Conservation (phyloP, 2,797 vertebrate genomes). For the Takifugu rubripes region DNA sequence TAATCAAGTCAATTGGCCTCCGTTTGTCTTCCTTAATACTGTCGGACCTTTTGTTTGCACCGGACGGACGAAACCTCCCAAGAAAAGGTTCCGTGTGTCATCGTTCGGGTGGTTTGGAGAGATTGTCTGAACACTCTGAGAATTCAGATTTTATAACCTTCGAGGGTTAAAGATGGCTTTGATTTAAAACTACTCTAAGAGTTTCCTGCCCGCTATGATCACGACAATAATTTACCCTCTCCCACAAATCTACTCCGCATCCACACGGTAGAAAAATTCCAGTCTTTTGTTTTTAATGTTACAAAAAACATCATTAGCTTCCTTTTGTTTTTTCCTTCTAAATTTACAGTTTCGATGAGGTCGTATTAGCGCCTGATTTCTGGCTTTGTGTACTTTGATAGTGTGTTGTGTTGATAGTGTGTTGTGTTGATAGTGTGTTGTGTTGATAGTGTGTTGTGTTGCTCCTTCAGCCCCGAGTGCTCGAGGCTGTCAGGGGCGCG, state of each 20-base stretch:
- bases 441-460: conserved; percentile 22
- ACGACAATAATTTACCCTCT: conserved; percentile 33
- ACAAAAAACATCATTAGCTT: conserved; percentile 22
- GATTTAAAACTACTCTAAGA: conserved; percentile 58
- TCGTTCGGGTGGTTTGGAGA: conserved; percentile 31
- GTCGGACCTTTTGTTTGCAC: too few relatives aligned
- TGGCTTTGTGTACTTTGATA: conserved; percentile 25
- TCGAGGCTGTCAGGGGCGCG: conserved; percentile 12
- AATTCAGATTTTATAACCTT: conserved; percentile 19
- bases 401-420: conserved; percentile 27
- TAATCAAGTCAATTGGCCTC: too few relatives aligned
- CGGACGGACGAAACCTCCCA: conserved; percentile 9
- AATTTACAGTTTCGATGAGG: conserved; percentile 39
- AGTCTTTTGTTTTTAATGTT: conserved; percentile 32
- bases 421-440: conserved; percentile 26
- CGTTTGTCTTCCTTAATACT: too few relatives aligned
- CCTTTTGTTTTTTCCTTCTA: conserved; percentile 5
- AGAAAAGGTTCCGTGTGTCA: background rate
- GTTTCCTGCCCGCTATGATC: background rate
- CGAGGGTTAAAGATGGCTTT: conserved; percentile 67
- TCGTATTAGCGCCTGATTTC: conserved; percentile 29
- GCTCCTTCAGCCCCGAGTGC: conserved; percentile 43
- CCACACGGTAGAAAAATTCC: conserved; percentile 43
- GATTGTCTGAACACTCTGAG: conserved; percentile 55
- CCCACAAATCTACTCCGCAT: conserved; percentile 31